Evolutionary conservation across 92 coral and sea anemone species (phyloP).

Genomic region (Zoanthus sociatus): DNA sequence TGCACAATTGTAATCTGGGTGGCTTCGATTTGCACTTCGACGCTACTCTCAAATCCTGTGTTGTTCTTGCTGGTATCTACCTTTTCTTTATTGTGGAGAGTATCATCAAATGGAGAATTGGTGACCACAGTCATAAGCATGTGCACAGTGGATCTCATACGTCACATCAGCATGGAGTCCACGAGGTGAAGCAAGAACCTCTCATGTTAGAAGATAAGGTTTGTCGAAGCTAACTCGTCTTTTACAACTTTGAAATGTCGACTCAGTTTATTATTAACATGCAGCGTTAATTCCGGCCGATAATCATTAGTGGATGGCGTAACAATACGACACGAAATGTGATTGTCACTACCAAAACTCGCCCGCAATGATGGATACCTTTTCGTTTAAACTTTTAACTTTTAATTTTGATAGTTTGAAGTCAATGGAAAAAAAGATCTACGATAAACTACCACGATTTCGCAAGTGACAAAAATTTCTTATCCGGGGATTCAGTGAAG

Average conservation of each 20-base stretch:
- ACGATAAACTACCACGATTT: no score
- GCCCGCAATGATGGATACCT: no score
- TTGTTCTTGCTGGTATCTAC: conserved; percentile 88
- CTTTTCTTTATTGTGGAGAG: conserved; percentile 87
- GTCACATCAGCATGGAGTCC: neutral
- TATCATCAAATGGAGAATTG: conserved; percentile 63
- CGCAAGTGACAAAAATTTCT: no score
- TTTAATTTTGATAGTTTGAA: no score
- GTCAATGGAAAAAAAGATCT: no score
- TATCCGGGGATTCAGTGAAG: no score
- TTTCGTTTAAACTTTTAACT: no score
- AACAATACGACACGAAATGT: no score
- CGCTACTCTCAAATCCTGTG: conserved; percentile 81
- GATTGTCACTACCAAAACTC: no score
- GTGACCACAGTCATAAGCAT: conserved; percentile 21
- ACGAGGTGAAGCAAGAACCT: conserved; percentile 11
- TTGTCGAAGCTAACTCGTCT: neutral
- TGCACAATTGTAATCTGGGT: conserved; percentile 7
- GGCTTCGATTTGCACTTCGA: conserved; percentile 41
- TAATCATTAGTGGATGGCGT: no score
- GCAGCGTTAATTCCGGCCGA: no score
- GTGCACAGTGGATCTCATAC: conserved; percentile 25
- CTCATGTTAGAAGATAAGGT: conserved; percentile 3
- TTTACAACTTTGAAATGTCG: neutral
- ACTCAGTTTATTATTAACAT: no score